Percentiles rank a stretch among this genome's conserved stretches.
These are phyloP conservation scores for Stenopsyche tienmushanensis DNA, from an alignment of 1,140 invertebrate species.

Conservation along the genomic window DNA sequence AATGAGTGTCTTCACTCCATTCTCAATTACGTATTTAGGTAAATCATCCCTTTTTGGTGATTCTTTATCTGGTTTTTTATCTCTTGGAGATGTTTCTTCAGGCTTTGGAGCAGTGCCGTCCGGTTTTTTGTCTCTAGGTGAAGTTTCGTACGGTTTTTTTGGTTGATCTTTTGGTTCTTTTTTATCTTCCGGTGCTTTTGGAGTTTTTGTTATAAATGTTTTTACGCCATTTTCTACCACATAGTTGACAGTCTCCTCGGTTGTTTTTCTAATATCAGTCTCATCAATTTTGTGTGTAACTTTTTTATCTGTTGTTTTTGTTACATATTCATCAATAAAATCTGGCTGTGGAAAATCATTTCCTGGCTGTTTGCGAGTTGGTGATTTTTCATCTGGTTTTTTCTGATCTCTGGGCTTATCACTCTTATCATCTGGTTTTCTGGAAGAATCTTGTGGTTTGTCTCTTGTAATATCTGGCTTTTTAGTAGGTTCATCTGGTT, in stretches of 20 bases:
- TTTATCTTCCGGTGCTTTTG: background rate
- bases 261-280: no score
- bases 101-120: no score
- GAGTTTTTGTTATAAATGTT: constrained; percentile 47
- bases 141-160: constrained; percentile 8
- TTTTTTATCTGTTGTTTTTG: no score
- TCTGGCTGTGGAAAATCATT: no score
- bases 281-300: background rate
- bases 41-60: background rate
- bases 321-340: no score
- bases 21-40: constrained; percentile 31
- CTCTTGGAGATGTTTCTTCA: constrained; percentile 39
- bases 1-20: constrained; percentile 27
- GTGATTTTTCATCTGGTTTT: constrained; percentile 11
- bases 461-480: background rate
- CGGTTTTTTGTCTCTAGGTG: no score
- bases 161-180: no score
- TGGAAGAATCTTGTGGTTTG: background rate
- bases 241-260: constrained; percentile 41
- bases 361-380: constrained; percentile 5
- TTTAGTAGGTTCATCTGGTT: constrained; percentile 3
- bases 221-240: constrained; percentile 54
- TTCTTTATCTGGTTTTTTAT: constrained; percentile 43
- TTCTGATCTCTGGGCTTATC: no score
- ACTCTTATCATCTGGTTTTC: background rate